These are phyloP conservation scores for Greenwoodochromis staneri DNA, from an alignment of 2,113 vertebrate species.

Conservation along the genomic window DNA sequence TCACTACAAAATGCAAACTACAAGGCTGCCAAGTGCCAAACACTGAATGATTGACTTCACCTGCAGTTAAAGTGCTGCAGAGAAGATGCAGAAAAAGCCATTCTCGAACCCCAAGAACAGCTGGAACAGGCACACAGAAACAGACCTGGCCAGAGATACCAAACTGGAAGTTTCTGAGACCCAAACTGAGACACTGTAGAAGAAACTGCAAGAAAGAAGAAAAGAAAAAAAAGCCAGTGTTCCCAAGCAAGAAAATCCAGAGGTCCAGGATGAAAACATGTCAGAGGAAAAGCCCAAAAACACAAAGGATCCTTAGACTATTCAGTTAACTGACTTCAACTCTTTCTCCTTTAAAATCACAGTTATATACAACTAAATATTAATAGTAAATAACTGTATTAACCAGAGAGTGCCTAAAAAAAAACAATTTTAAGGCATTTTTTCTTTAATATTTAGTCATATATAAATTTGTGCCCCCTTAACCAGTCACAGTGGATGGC, in stretches of 20 bases:
- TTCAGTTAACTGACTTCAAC: neutral
- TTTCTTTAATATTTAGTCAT: neutral
- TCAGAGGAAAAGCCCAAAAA: neutral
- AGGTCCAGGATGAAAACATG: neutral
- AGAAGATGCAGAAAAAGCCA: neutral
- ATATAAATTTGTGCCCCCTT: neutral
- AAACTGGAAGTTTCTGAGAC: neutral
- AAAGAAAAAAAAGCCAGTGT: neutral
- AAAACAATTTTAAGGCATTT: neutral
- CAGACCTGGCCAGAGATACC: neutral
- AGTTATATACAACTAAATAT: neutral
- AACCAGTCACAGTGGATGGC: neutral
- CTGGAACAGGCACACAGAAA: neutral
- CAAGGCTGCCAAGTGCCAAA: neutral
- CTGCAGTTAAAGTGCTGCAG: neutral
- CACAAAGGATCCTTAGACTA: neutral
- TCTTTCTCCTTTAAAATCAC: neutral
- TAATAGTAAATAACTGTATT: neutral
- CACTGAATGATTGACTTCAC: neutral
- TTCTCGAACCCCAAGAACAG: fast-evolving
- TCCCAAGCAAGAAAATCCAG: neutral
- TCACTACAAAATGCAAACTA: neutral
- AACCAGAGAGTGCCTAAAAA: neutral
- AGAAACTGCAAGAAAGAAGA: neutral
- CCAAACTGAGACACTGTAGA: neutral